phyloP scores from a whole-genome alignment of 1,140 invertebrate genomes.

The Frieseomelitta varia region DNA sequence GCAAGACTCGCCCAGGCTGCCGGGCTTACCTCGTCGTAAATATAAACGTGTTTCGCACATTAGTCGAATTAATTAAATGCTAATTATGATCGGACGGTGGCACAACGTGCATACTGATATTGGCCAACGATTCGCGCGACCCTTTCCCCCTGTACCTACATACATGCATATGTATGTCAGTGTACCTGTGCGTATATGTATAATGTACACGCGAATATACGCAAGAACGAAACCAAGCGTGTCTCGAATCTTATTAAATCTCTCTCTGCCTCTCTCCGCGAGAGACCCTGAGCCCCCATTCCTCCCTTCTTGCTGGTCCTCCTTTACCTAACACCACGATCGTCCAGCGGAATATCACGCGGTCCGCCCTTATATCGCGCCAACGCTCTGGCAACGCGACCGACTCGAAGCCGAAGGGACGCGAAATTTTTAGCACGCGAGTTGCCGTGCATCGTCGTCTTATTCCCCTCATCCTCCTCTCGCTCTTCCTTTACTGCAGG shows the following conservation, averaged over 20 bases:
- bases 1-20: conserved; percentile 39
- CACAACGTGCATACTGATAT: conserved; percentile 68
- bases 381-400: conserved; percentile 1
- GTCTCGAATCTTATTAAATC: conserved; percentile 67
- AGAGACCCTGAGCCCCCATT: neutral
- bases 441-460: conserved; percentile 51
- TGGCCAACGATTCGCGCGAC: conserved; percentile 35
- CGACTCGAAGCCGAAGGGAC: conserved; percentile 14
- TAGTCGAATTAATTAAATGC: conserved; percentile 77
- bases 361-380: conserved; percentile 30
- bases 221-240: conserved; percentile 15
- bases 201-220: neutral
- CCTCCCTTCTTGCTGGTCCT: conserved; percentile 32
- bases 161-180: conserved; percentile 1
- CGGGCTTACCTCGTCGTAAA: conserved; percentile 60
- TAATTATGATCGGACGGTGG: conserved; percentile 71
- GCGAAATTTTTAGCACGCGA: conserved; percentile 64
- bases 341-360: conserved; percentile 37
- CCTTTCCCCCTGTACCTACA: conserved; percentile 25
- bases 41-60: conserved; percentile 73
- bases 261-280: neutral
- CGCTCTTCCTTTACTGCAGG: too few relatives aligned
- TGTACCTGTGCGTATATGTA: too few relatives aligned
- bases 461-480: conserved; percentile 25
- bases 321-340: conserved; percentile 21